Base-by-base conservation (phyloP, 2,113 vertebrate genomes). In the Bufo bufo region DNA sequence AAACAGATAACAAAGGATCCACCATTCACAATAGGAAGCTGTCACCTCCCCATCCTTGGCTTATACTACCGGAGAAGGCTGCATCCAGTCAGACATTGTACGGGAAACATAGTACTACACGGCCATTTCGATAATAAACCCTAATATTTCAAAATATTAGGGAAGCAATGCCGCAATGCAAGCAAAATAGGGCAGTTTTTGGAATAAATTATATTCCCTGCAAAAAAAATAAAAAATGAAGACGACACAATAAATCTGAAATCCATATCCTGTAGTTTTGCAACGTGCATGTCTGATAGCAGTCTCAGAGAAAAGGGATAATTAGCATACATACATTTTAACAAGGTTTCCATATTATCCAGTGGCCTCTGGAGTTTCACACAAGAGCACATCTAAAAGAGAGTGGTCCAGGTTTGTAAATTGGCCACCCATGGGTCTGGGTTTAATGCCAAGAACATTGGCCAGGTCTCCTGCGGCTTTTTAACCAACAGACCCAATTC, bases 301-400 rank as follows among this genome's bases (percentile, higher is more conserved):
- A n/a, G 11, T 50, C 43, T 45, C 61, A 12, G 43, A 16, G 45
- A 66, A 66, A 66, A 23, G 61, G 47, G 23, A 50, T 66, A 20
- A 83, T 83, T 83, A 66, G 61, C 81, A 83, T 83, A 66, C 59
- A 83, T 82, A 65, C 33, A 83, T 83, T 83, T 83, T 49, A 83
- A 83, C 81, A 65, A 83, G 81, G 59, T 66, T 66, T 19, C 14
- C 61, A 13, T 65, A 66, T 83, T 63, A 66, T 50, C 43, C 58
- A 47, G 61, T 16, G 61, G 19, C 81, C 81, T 52, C 47, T 52
- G 45, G 81, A 83, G 81, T 23, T 83, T 66, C 47, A 49, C 59
- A 66, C 43, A 83, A 83, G 59, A 66, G 50, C 58, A 83, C 47
- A 66, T 66, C 81, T 63, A 50, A 75, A 75, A 75, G 61, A 81